Evolutionary conservation across 2,888 invertebrate species (phyloP), one percentile per base, ranked within the genome.

Genomic region (Junonia oenone): DNA sequence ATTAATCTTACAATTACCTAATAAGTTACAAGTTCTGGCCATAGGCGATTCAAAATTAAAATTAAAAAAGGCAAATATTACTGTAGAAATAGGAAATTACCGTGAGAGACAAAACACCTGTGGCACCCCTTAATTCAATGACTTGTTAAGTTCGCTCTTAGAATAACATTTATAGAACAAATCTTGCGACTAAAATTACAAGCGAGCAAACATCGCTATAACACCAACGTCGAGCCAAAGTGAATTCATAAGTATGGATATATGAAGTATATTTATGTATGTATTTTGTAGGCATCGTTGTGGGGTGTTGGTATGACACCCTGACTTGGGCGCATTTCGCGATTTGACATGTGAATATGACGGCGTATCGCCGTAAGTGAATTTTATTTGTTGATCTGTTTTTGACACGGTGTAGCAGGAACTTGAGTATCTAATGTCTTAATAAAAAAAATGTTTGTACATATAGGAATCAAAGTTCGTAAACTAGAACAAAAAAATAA

Each of bases 281-380:
- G 15, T 11, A 17, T 9, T 19, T 19, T 13, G 37, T 17, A 37
- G 37, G 37, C 9, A 15, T 37, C 2, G 15, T n/a, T n/a, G n/a
- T 15, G 8, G 38, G 14, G 48, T 27, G 43, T 52, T 59, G 51
- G 55, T 43, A 43, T 49, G 33, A 45, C 37, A 17, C 33, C 31
- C 45, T 54, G 38, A 19, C 38, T 40, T 40, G 38, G 17, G 11
- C 31, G 40, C 38, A 46, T 58, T 55, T 38, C 38, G 55, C 38
- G 55, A 56, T 55, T 58, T 54, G 50, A 53, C 48, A 50, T 43
- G 33, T 58, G 60, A 56, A 63, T 29, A 63, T 43, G 15, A 71
- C 63, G 46, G 54, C 9, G 49, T 17, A 27, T 72, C 68, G 67
- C 71, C 81, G 81, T 62, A 60, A 55, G 19, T 64, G 76, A 75